These are phyloP conservation scores for Platypus cylindrus DNA, from an alignment of 2,888 invertebrate species.

Conservation along the genomic window DNA sequence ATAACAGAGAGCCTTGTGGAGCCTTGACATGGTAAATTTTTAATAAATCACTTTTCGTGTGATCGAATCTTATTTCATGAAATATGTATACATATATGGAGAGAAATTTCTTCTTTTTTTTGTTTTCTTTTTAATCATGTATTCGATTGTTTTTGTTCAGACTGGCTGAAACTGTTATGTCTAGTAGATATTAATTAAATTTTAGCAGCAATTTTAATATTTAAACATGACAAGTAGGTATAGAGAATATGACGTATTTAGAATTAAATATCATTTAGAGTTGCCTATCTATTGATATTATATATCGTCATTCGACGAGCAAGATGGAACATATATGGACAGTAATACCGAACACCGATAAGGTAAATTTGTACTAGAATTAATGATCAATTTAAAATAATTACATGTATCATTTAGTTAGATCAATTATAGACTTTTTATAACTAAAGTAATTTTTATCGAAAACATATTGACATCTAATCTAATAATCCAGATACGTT, in stretches of 20 bases:
- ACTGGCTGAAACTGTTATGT: constrained; percentile 11
- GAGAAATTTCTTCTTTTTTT: constrained; percentile 16
- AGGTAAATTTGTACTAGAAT: no score
- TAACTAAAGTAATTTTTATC: no score
- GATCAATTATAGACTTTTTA: no score
- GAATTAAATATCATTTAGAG: background rate
- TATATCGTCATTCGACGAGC: no score
- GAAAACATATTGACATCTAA: no score
- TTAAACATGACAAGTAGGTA: background rate
- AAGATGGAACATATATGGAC: no score
- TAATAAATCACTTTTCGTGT: constrained; percentile 17
- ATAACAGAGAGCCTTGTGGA: no score
- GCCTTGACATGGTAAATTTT: constrained; percentile 17
- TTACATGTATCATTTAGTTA: no score
- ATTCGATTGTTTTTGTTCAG: background rate
- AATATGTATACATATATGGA: constrained; percentile 16
- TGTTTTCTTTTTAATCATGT: constrained; percentile 4
- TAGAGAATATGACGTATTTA: background rate
- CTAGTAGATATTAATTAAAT: constrained; percentile 14
- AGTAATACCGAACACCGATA: no score
- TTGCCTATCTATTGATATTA: no score
- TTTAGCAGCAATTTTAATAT: constrained; percentile 7
- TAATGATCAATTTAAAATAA: no score
- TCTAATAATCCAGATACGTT: no score
- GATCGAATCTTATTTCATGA: constrained; percentile 15